Base-by-base conservation (phyloP, 1,140 invertebrate genomes). In the Drosophila auraria region DNA sequence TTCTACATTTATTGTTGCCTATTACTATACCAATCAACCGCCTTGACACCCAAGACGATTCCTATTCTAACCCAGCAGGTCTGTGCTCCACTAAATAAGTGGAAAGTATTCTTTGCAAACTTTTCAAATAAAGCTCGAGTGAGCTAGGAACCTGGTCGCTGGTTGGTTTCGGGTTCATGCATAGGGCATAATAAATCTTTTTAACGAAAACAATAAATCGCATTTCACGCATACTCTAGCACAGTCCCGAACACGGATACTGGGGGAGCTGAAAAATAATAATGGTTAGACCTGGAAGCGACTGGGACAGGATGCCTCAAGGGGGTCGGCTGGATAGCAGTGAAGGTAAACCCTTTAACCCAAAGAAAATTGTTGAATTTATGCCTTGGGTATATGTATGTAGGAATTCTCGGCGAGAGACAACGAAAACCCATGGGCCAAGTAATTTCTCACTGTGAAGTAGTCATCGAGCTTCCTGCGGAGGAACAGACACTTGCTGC, bases 141-240 rank as follows among this genome's bases (percentile, higher is more conserved):
- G 38, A 25, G 47, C 54, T 49, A 53, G 20, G n/a, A 53, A 42
- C 61, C 51, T 57, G 14, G 57, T 20, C 30, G 4, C 15, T 2
- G 30, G 57, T 58, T 50, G 63, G 40, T 47, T 57, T 57, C 42
- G 50, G 51, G 68, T 69, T 71, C 64, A 71, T 27, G 53, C 65
- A 60, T 72, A 77, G 63, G 62, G 63, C 75, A 72, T 90, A 89
- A 89, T 90, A 89, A 89, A 89, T 89, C 84, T 89, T 84, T 89
- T 90, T 75, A 89, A 78, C 86, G 84, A 89, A 90, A 89, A 89
- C 86, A 89, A 89, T 89, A 89, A 89, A 89, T 89, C 84, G 84
- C 83, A 90, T 87, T 81, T 84, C 74, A 89, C 86, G 86, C 86
- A 90, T 87, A 87, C 83, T 80, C 76, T 89, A 70, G 47, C 66